phyloP scores from a whole-genome alignment of 1,140 invertebrate species.

The Berghia stephanieae region DNA sequence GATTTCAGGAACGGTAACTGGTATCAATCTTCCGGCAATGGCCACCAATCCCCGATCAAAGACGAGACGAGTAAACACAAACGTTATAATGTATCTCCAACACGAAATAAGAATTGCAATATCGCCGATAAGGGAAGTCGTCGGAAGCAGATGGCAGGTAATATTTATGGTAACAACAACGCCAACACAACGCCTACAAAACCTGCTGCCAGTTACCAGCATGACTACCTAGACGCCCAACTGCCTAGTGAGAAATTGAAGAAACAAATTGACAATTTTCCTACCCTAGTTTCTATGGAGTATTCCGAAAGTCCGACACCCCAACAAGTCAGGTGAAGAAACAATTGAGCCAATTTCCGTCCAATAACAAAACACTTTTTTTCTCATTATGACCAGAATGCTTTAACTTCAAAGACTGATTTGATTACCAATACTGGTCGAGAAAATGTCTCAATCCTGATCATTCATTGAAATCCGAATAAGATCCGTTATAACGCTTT shows the following conservation, averaged over 20 bases:
- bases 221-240: not conserved
- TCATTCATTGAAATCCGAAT: too few relatives aligned
- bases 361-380: too few relatives aligned
- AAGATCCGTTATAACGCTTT: too few relatives aligned
- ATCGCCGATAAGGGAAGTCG: not conserved
- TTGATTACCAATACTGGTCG: too few relatives aligned
- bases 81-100: not conserved
- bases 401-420: too few relatives aligned
- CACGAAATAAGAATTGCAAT: not conserved
- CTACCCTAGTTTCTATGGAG: constrained; percentile 1
- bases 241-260: not conserved
- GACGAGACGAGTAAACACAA: not conserved
- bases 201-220: not conserved
- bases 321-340: not conserved
- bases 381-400: too few relatives aligned
- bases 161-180: too few relatives aligned
- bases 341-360: too few relatives aligned
- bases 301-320: not conserved
- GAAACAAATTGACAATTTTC: constrained; percentile 10
- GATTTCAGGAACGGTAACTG: not conserved
- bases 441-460: too few relatives aligned
- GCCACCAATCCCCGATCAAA: not conserved
- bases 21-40: not conserved
- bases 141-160: too few relatives aligned
- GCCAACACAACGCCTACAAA: too few relatives aligned